Conservation (phyloP, 2,888 invertebrate genomes). For the Ashinkailepas kermadecensis region DNA sequence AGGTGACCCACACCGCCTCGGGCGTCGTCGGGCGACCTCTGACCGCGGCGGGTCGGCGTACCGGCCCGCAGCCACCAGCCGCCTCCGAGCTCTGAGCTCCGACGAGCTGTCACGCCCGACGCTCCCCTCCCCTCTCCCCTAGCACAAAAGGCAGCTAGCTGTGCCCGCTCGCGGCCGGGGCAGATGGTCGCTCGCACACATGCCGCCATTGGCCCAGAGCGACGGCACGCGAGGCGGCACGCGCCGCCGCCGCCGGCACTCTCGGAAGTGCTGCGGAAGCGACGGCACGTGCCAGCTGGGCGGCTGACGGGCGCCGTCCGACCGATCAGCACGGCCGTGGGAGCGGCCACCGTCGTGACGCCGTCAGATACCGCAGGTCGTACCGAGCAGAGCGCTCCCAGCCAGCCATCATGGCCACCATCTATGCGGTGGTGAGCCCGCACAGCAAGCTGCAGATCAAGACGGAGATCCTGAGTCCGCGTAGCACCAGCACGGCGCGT, state of each 20-base stretch:
- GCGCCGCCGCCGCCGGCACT: background rate
- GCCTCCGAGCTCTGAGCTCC: background rate
- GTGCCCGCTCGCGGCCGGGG: background rate
- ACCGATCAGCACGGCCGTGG: background rate
- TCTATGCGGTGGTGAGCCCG: conserved; percentile 19
- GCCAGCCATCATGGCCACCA: background rate
- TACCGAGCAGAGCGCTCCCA: background rate
- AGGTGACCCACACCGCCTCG: background rate
- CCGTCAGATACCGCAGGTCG: background rate
- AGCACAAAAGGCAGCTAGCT: conserved; percentile 6
- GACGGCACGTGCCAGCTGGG: background rate
- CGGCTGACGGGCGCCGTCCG: background rate
- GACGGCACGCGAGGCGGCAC: background rate
- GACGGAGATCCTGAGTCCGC: conserved; percentile 10
- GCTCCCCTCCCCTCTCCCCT: background rate
- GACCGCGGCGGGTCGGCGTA: background rate
- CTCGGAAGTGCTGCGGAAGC: background rate
- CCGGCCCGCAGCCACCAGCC: background rate
- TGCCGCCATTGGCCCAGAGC: background rate
- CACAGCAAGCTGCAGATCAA: conserved; percentile 15
- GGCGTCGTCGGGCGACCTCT: background rate
- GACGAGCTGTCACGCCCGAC: background rate
- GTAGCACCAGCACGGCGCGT: background rate
- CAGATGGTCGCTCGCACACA: background rate
- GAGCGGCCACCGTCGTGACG: background rate